Evolutionary conservation across 2,797 vertebrate species (phyloP).

Genomic region (Microctenopoma steveboyesi): DNA sequence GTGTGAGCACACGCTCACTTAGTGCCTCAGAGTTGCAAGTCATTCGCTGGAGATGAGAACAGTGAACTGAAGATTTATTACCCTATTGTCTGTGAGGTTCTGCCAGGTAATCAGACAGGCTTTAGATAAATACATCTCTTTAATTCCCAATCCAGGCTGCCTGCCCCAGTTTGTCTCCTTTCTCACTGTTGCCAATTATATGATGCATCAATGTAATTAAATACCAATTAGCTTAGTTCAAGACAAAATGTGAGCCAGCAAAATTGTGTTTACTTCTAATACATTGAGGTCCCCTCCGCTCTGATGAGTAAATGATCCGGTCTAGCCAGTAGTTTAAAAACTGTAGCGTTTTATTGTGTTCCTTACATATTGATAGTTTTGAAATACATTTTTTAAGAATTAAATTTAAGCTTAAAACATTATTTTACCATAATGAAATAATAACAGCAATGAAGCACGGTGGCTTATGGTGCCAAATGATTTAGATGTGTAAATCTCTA

Average conservation of each 20-base stretch:
- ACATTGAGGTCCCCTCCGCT: constrained; percentile 32
- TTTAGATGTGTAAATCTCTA: background rate
- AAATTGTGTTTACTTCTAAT: constrained; percentile 72
- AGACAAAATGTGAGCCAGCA: constrained; percentile 71
- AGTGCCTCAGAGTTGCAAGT: constrained; percentile 64
- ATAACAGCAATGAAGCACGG: background rate
- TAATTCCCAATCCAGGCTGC: constrained; percentile 78
- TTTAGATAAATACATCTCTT: constrained; percentile 83
- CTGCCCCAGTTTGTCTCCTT: constrained; percentile 75
- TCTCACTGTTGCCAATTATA: constrained; percentile 78
- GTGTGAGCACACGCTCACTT: constrained; percentile 51
- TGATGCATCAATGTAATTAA: constrained; percentile 85
- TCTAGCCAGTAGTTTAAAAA: constrained; percentile 32
- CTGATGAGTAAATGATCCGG: constrained; percentile 61
- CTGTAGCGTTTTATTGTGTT: constrained; percentile 44
- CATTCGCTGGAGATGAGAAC: constrained; percentile 74
- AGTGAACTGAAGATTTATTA: constrained; percentile 82
- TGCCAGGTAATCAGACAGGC: constrained; percentile 84
- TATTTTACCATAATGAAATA: constrained; percentile 17
- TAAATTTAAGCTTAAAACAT: background rate
- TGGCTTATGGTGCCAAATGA: too few relatives aligned
- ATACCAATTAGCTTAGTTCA: constrained; percentile 81
- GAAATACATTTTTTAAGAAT: too few relatives aligned
- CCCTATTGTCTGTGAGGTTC: constrained; percentile 80
- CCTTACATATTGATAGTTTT: constrained; percentile 54